Conservation (phyloP, 2,888 invertebrate species). For the Tenthredo scrophulariae region DNA sequence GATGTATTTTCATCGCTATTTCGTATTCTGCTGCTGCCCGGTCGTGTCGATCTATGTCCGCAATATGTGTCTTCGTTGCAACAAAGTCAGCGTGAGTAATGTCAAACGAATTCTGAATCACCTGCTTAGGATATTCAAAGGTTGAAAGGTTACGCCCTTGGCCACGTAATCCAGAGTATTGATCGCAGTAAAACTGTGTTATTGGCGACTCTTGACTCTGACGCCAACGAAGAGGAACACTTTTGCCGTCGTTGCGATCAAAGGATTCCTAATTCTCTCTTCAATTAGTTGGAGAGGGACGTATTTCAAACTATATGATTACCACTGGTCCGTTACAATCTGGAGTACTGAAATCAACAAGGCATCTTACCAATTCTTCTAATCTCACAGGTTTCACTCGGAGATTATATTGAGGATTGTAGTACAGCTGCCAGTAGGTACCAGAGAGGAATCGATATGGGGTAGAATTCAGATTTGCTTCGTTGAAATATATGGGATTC, state of each 20-base stretch:
- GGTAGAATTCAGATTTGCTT: background rate
- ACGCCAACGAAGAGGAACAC: constrained; percentile 17
- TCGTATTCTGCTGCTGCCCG: background rate
- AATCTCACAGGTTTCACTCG: background rate
- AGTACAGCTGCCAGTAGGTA: background rate
- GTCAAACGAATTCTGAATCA: constrained; percentile 9
- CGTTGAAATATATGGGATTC: background rate
- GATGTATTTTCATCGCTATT: constrained; percentile 12
- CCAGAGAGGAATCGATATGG: background rate
- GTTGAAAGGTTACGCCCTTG: constrained; percentile 31
- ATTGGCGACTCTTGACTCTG: constrained; percentile 29
- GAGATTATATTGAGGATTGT: background rate
- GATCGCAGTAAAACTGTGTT: constrained; percentile 46
- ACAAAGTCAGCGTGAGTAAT: background rate
- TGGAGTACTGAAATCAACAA: background rate
- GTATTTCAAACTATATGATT: background rate
- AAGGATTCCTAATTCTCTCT: constrained; percentile 20
- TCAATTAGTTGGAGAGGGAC: background rate
- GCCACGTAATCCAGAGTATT: constrained; percentile 42
- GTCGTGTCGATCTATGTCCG: background rate
- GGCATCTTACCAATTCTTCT: background rate
- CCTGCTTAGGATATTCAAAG: constrained; percentile 5
- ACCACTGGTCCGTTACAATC: background rate
- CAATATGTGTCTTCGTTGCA: constrained; percentile 13
- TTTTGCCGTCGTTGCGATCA: constrained; percentile 39